phyloP scores from a whole-genome alignment of 1,140 invertebrate species.

The Cryptotermes secundus region DNA sequence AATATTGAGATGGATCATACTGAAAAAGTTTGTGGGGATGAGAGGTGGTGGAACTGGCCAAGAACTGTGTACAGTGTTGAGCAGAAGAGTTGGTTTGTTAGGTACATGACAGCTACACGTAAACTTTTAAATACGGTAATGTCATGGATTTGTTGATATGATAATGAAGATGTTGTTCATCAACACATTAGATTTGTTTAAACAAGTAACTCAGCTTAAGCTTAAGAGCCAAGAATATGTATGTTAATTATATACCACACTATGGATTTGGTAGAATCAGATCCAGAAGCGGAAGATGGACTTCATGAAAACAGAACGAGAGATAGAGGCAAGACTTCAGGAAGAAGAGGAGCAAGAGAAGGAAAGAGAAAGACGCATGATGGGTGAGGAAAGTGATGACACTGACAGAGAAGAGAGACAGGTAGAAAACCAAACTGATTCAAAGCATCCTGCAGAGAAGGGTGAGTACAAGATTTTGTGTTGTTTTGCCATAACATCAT shows the following conservation, averaged over 20 bases:
- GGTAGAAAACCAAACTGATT: conserved; percentile 35
- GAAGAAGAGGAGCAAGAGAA: conserved; percentile 51
- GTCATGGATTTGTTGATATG: too few species aligned
- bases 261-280: conserved; percentile 44
- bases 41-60: too few species aligned
- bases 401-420: conserved; percentile 26
- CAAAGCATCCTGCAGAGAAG: conserved; percentile 30
- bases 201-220: too few species aligned
- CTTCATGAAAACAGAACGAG: conserved; percentile 56
- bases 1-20: too few species aligned
- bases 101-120: too few species aligned
- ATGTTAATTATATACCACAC: too few species aligned
- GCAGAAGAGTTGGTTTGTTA: too few species aligned
- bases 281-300: conserved; percentile 51
- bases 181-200: too few species aligned
- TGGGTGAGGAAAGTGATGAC: conserved; percentile 26
- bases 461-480: conserved; percentile 28
- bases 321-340: conserved; percentile 53
- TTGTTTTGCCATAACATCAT: not conserved
- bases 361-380: not conserved
- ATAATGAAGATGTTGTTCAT: too few species aligned
- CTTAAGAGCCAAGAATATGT: not conserved
- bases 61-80: too few species aligned
- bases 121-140: too few species aligned
- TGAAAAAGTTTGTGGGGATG: too few species aligned